A percentile compares a stretch with the other conserved stretches of the same genome.
These are phyloP conservation scores for Paelopatides confundens DNA, from an alignment of 53 echinoderm and acorn worm species.

Conservation along the genomic window DNA sequence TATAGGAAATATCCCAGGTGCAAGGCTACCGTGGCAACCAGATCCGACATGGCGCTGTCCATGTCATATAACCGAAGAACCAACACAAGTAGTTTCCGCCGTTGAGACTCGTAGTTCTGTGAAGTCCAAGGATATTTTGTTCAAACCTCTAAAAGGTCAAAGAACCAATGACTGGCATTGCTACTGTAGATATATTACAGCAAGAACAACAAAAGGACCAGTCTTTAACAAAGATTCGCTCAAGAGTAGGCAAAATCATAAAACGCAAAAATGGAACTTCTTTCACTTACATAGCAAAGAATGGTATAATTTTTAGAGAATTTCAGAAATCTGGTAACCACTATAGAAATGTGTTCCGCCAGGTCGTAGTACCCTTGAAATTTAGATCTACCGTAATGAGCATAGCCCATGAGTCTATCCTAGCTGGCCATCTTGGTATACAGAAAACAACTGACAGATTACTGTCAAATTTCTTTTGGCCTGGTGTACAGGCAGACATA, in stretches of 20 bases:
- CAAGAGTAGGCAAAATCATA: neutral
- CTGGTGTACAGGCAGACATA: conserved; percentile 54
- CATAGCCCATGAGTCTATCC: conserved; percentile 68
- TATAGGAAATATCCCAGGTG: conserved; percentile 42
- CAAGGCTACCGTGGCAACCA: neutral
- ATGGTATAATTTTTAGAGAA: neutral
- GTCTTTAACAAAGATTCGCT: neutral
- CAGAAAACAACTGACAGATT: conserved; percentile 65
- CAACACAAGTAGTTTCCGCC: neutral
- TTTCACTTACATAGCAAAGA: neutral
- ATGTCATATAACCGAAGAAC: neutral
- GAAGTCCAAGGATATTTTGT: neutral
- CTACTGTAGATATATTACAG: neutral
- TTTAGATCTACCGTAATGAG: conserved; percentile 47
- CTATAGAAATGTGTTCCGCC: conserved; percentile 33
- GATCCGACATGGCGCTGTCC: neutral
- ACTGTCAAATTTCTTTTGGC: conserved; percentile 42
- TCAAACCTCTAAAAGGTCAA: neutral
- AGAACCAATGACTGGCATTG: neutral
- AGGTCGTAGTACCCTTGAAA: conserved; percentile 48
- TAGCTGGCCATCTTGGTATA: conserved; percentile 61
- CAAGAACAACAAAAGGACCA: neutral
- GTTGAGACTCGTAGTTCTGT: neutral
- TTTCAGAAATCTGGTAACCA: neutral
- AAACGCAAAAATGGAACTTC: neutral